These are phyloP conservation scores for Lathamus discolor DNA, from an alignment of 2,113 vertebrate species.

Conservation along the genomic window DNA sequence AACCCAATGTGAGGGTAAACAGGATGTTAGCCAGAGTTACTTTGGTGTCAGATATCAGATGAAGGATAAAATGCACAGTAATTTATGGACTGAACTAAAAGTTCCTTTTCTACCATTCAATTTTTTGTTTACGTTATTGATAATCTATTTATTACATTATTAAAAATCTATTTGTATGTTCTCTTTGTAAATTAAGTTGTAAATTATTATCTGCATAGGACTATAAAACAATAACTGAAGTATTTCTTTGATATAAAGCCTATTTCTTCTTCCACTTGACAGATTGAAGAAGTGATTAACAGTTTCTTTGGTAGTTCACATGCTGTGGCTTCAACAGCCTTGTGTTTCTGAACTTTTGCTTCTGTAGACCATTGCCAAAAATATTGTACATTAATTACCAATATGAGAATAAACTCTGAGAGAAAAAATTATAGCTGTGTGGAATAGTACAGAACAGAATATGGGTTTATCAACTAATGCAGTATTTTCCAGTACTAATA, in stretches of 20 bases:
- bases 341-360: background rate
- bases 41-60: conserved; percentile 62
- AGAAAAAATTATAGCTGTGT: background rate
- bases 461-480: background rate
- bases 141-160: background rate
- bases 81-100: conserved; percentile 18
- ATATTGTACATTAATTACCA: conserved; percentile 36
- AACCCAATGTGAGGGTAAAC: conserved; percentile 61
- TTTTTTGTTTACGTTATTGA: background rate
- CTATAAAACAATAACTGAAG: background rate
- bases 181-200: background rate
- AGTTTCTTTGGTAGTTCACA: background rate
- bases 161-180: background rate
- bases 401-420: background rate
- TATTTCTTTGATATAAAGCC: background rate
- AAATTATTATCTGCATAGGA: background rate
- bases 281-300: background rate
- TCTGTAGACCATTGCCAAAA: background rate
- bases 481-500: background rate
- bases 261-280: background rate
- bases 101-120: background rate
- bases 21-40: conserved; percentile 60
- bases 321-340: conserved; percentile 2
- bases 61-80: background rate
- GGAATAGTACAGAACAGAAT: background rate